These are phyloP conservation scores for Leucoma salicis DNA, from an alignment of 2,888 invertebrate genomes.

Conservation along the genomic window DNA sequence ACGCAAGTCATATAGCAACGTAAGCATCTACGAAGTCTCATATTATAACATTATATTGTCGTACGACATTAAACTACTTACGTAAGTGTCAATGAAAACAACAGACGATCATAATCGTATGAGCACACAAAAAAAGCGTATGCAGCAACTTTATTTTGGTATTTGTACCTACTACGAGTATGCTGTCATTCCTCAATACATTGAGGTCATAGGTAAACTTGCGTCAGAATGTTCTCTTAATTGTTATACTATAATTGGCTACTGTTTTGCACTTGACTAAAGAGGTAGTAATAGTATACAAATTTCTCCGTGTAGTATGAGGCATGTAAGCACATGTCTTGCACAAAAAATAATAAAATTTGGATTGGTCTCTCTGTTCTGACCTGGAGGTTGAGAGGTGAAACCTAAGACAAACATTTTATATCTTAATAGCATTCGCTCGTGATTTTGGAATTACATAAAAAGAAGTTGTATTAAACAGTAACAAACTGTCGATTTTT, in stretches of 20 bases:
- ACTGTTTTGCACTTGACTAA: background rate
- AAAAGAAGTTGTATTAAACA: too few relatives aligned
- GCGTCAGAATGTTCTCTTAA: background rate
- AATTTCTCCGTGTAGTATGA: too few relatives aligned
- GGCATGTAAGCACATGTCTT: too few relatives aligned
- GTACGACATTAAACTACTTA: constrained; percentile 50
- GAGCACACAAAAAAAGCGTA: constrained; percentile 21
- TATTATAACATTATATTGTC: constrained; percentile 38
- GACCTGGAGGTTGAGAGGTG: too few relatives aligned
- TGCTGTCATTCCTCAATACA: constrained; percentile 3
- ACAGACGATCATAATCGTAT: constrained; percentile 15
- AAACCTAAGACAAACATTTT: too few relatives aligned
- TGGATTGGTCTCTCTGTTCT: too few relatives aligned
- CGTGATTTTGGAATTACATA: too few relatives aligned
- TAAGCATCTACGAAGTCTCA: constrained; percentile 28
- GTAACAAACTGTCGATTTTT: too few relatives aligned
- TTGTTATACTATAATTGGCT: background rate
- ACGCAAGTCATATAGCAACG: constrained; percentile 20
- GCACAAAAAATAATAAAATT: too few relatives aligned
- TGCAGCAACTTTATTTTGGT: constrained; percentile 17
- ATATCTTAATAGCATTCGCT: too few relatives aligned
- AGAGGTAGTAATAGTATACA: too few relatives aligned
- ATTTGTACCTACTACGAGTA: constrained; percentile 2
- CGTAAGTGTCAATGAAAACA: constrained; percentile 57
- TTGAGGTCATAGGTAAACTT: background rate